Conservation (phyloP, 2,888 invertebrate genomes). For the Yponomeuta sedellus region DNA sequence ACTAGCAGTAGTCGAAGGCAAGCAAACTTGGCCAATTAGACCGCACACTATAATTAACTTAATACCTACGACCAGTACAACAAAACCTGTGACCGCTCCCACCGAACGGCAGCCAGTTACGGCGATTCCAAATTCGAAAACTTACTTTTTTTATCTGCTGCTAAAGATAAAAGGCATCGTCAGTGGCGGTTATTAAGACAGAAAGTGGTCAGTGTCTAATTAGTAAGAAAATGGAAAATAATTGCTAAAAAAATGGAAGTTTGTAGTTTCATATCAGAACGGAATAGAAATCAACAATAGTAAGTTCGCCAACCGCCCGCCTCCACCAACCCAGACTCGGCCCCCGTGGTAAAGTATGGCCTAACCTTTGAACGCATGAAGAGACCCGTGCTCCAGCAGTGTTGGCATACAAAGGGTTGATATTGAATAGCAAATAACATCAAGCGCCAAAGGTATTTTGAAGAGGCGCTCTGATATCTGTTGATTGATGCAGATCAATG, state of each 20-base stretch:
- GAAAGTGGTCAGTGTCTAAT: too few relatives aligned
- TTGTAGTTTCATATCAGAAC: too few relatives aligned
- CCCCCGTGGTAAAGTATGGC: too few relatives aligned
- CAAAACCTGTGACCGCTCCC: conserved; percentile 35
- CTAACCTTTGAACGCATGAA: too few relatives aligned
- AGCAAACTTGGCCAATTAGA: conserved; percentile 42
- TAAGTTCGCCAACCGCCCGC: too few relatives aligned
- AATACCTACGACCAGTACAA: not conserved
- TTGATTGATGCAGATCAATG: not conserved
- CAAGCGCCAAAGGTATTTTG: not conserved
- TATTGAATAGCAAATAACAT: not conserved
- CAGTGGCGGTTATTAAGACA: too few relatives aligned
- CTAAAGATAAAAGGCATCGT: not conserved
- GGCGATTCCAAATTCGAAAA: not conserved
- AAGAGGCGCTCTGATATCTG: conserved; percentile 15
- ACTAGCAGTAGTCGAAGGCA: not conserved
- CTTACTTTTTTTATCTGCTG: not conserved
- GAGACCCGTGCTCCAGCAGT: too few relatives aligned
- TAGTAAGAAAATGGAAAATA: too few relatives aligned
- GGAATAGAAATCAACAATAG: too few relatives aligned
- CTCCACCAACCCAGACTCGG: too few relatives aligned
- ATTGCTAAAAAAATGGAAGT: too few relatives aligned
- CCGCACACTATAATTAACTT: conserved; percentile 35
- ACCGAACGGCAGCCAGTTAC: conserved; percentile 20
- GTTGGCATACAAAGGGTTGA: too few relatives aligned